Percentiles rank a stretch among this genome's conserved stretches.
phyloP scores from a whole-genome alignment of 2,888 invertebrate species.

The Drosophila putrida region DNA sequence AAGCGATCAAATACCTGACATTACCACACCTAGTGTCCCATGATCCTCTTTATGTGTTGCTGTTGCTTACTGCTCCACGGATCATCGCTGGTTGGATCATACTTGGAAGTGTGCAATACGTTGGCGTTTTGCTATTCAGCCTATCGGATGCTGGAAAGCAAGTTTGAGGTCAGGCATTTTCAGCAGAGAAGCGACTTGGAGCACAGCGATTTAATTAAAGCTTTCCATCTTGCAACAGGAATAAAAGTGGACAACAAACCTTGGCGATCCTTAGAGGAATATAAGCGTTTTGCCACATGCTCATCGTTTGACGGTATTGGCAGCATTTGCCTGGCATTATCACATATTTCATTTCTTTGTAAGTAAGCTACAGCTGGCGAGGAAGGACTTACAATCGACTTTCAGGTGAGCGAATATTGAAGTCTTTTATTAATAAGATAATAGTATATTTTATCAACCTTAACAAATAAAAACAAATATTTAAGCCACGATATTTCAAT shows the following conservation, averaged over 20 bases:
- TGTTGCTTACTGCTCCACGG: conserved; percentile 73
- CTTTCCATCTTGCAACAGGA: conserved; percentile 54
- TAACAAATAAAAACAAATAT: neutral
- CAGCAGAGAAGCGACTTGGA: conserved; percentile 27
- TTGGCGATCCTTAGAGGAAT: conserved; percentile 51
- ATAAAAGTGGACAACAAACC: conserved; percentile 49
- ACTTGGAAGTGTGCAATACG: conserved; percentile 56
- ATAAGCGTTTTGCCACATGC: conserved; percentile 67
- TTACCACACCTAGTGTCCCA: conserved; percentile 16
- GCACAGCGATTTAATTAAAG: conserved; percentile 54
- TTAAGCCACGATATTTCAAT: neutral
- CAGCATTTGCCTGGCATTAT: conserved; percentile 69
- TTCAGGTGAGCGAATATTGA: conserved; percentile 20
- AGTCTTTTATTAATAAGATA: no score
- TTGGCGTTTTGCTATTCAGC: conserved; percentile 74
- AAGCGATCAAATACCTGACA: neutral
- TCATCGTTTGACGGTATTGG: conserved; percentile 79
- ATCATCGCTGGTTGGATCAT: conserved; percentile 71
- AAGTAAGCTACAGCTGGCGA: conserved; percentile 19
- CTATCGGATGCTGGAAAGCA: conserved; percentile 51
- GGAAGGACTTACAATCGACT: neutral
- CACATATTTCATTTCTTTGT: conserved; percentile 62
- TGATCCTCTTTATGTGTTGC: conserved; percentile 84
- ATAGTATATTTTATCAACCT: no score
- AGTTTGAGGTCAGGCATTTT: conserved; percentile 23